phyloP scores from a whole-genome alignment of 2,113 vertebrate species.

The Tenebrosternarchus preto region DNA sequence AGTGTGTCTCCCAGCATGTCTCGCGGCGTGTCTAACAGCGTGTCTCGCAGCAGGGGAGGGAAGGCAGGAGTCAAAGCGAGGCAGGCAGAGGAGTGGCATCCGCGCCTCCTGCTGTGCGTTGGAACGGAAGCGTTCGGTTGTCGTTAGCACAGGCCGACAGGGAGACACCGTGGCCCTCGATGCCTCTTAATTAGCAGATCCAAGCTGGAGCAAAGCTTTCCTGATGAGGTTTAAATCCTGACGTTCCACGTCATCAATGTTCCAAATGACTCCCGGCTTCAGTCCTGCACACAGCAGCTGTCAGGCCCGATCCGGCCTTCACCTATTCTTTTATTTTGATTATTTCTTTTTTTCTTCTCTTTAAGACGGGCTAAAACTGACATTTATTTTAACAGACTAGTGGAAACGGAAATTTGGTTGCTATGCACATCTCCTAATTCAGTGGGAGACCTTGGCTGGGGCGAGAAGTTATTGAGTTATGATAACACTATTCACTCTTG shows the following conservation, averaged over 20 bases:
- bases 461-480: too few relatives aligned
- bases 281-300: not conserved
- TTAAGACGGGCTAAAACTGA: too few relatives aligned
- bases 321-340: not conserved
- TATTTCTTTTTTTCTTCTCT: not conserved
- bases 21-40: too few relatives aligned
- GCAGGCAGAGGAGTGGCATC: too few relatives aligned
- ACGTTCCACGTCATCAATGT: not conserved
- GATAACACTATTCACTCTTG: too few relatives aligned
- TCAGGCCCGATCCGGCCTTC: not conserved
- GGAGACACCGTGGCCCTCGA: constrained; percentile 37
- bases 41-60: too few relatives aligned
- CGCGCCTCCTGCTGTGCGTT: not conserved
- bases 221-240: constrained; percentile 4
- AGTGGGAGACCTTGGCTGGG: too few relatives aligned
- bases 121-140: not conserved
- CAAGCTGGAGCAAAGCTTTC: constrained; percentile 25
- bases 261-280: not conserved
- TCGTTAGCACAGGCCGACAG: not conserved
- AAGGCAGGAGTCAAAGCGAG: too few relatives aligned
- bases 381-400: too few relatives aligned
- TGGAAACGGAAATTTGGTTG: too few relatives aligned
- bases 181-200: constrained; percentile 55
- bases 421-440: too few relatives aligned
- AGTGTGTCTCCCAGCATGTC: too few relatives aligned